phyloP scores from a whole-genome alignment of 92 coral and sea anemone genomes.

The Montipora capitata region DNA sequence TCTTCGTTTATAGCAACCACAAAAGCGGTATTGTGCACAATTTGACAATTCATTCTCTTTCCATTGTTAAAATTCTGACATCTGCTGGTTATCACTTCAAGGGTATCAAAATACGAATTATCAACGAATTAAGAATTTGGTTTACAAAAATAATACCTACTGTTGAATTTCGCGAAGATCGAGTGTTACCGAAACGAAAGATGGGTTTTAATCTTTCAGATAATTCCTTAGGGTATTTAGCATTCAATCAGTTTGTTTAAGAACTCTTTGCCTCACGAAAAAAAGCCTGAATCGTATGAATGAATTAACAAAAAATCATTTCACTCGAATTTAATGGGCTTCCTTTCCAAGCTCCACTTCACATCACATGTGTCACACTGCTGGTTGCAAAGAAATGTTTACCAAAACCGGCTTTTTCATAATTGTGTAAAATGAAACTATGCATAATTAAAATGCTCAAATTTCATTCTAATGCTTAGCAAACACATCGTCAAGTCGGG shows the following conservation, averaged over 20 bases:
- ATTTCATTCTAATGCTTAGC: slow-evolving; percentile 7
- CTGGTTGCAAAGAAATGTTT: not conserved
- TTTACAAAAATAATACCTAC: too few relatives aligned
- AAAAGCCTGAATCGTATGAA: too few relatives aligned
- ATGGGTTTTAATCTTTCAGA: not conserved
- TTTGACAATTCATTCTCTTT: too few relatives aligned
- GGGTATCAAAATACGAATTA: too few relatives aligned
- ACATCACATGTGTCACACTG: not conserved
- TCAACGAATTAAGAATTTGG: not conserved
- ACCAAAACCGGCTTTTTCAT: not conserved
- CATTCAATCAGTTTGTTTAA: slow-evolving; percentile 4
- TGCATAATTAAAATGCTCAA: slow-evolving; percentile 1
- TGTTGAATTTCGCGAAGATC: too few relatives aligned
- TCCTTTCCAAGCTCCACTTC: not conserved
- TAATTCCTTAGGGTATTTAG: not conserved
- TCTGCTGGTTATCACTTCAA: too few relatives aligned
- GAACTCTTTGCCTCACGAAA: not conserved
- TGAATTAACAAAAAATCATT: too few relatives aligned
- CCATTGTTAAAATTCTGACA: too few relatives aligned
- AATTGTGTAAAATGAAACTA: not conserved
- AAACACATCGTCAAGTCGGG: slow-evolving; percentile 40
- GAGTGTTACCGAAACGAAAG: not conserved
- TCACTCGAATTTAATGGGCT: too few relatives aligned
- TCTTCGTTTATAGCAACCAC: too few relatives aligned
- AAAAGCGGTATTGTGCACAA: too few relatives aligned